Base-by-base conservation (phyloP, 2,113 vertebrate genomes). In the Alosa alosa region DNA sequence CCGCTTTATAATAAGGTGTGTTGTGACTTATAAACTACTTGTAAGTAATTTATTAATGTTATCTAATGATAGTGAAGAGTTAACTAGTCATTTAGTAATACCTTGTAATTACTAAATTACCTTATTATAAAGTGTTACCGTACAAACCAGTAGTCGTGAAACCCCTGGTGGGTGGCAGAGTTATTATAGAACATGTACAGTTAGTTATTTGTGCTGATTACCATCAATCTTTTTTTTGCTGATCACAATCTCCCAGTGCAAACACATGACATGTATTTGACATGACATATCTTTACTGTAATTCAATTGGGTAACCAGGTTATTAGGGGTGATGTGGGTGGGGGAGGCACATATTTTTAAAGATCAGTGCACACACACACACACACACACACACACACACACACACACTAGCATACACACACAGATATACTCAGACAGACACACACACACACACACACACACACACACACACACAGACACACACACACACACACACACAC, bases 331-430 rank as follows among this genome's bases (percentile, higher is more conserved):
- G 25, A 83, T 57, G 90, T 94, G 91, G 94, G 93, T 91, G 94
- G 93, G 92, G 93, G 91, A 93, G 92, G 91, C 88, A 91, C 92
- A 90, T 85, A 88, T 83, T 84, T 87, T 89, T 55, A 93, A 93
- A 94, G 93, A 92, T 93, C 93, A 94, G 87, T 86, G 81, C 11
- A 90, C 85, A 82, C 50, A 84, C 49, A 85, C 68, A 82, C 60
- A n/a, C n/a, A n/a, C n/a, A n/a, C n/a, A n/a, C n/a, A n/a, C n/a
- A 87, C 10, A 31, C 64, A n/a, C 20, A 9, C 25, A 11, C 18
- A 31, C 31, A 31, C 31, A 31, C 31, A 31, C 31, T 31, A 31
- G 31, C 31, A 10, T 15, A 81, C 68, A 49, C 82, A 49, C 36
- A 83, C 52, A 83, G 8, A 72, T 13, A 72, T 4, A 9, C 55